Conservation (phyloP, 2,888 invertebrate species). For the Elysia crispata region DNA sequence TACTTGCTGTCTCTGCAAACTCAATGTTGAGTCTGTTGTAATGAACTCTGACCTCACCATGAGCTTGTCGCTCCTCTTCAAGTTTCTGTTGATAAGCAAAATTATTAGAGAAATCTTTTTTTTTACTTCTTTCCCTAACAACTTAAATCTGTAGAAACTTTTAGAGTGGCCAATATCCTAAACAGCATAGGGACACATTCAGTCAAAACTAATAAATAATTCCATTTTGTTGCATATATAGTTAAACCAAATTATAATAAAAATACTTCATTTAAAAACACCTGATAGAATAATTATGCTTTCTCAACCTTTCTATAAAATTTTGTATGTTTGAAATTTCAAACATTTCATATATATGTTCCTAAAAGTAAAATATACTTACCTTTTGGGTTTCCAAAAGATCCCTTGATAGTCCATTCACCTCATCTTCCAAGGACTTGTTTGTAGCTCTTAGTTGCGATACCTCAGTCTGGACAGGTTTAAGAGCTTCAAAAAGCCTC, state of each 20-base stretch:
- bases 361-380: constrained; percentile 5
- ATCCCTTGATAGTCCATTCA: constrained; percentile 58
- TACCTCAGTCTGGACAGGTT: constrained; percentile 71
- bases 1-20: constrained; percentile 67
- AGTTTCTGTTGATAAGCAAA: constrained; percentile 58
- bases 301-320: too few relatives aligned
- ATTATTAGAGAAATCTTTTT: too few relatives aligned
- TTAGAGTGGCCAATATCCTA: too few relatives aligned
- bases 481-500: constrained; percentile 69
- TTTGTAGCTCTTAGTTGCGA: constrained; percentile 66
- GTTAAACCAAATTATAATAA: too few relatives aligned
- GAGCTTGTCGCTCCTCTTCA: constrained; percentile 68
- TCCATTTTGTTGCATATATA: too few relatives aligned
- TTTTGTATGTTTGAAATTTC: too few relatives aligned
- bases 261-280: neutral
- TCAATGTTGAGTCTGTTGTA: constrained; percentile 70
- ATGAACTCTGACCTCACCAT: constrained; percentile 69
- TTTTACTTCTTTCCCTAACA: too few relatives aligned
- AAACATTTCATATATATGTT: too few relatives aligned
- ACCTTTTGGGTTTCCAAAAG: constrained; percentile 68
- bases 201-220: too few relatives aligned
- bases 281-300: neutral
- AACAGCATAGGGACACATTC: too few relatives aligned
- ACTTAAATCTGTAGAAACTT: too few relatives aligned
- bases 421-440: constrained; percentile 64